Evolutionary conservation across 2,113 vertebrate genomes (phyloP), one percentile per base, ranked within the genome.

Genomic region (Hypanus sabinus): DNA sequence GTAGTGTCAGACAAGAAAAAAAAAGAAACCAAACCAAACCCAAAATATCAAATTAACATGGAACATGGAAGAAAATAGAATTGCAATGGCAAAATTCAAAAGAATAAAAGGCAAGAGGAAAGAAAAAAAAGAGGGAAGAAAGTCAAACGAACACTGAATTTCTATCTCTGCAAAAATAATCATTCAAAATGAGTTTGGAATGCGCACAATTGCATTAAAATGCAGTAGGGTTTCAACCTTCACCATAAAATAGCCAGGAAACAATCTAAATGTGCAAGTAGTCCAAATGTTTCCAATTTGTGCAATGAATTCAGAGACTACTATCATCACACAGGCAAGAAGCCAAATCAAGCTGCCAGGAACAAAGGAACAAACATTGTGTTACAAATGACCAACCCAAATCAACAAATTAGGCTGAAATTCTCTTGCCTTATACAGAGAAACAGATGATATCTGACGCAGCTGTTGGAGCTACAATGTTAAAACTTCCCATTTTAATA

Each of bases 61-160:
- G 96, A 55, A 73, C 11, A 55, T 73, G 91, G 68, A 55, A 93
- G 38, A 93, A 93, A 93, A 93, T 93, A 94, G 95, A 95, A 96
- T 97, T 95, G 96, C 97, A 97, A 97, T 97, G 96, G 96, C 96
- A 95, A 95, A 96, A 97, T 95, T 95, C 96, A 96, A 95, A 94
- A 95, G 95, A 83, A 95, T 94, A 94, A 96, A 95, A 95, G 94
- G 46, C 2, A 46, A 46, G 46, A 46, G 4, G 46, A 46, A 94
- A 95, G 95, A 96, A 94, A 96, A 97, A 96, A 95, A 97, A 95
- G 96, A 96, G 96, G 96, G 96, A 96, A 97, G 95, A 96, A 95
- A 97, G 96, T 97, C 96, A 97, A 96, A 96, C 96, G 96, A 97
- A 97, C 94, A 97, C 96, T 95, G 96, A 96, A 94, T 94, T 94